Conservation (phyloP, 1,140 invertebrate genomes). For the Drosophila eugracilis region DNA sequence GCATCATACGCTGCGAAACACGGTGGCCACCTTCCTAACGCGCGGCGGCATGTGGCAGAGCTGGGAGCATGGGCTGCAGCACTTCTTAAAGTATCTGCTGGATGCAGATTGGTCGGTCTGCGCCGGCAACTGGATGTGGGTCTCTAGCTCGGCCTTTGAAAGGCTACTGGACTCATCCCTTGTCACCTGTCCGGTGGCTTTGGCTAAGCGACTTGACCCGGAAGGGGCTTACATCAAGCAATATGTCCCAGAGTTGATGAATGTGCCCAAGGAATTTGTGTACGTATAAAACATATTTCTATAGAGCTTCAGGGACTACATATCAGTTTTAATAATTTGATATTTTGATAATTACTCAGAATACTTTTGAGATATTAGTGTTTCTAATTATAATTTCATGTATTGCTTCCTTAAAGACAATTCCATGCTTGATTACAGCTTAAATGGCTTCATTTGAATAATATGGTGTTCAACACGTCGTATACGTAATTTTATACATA, state of each 20-base stretch:
- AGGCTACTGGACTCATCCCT: constrained; percentile 87
- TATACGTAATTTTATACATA: not conserved
- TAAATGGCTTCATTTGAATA: not conserved
- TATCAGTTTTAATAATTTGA: too few relatives aligned
- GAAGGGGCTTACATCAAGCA: constrained; percentile 89
- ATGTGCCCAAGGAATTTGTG: constrained; percentile 89
- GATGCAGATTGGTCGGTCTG: constrained; percentile 91
- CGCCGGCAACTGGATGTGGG: constrained; percentile 93
- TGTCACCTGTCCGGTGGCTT: constrained; percentile 88
- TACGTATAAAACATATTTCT: too few relatives aligned
- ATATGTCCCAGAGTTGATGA: constrained; percentile 89
- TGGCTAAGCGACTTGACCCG: constrained; percentile 90
- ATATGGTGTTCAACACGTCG: not conserved
- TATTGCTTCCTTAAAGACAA: too few relatives aligned
- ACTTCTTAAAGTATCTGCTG: constrained; percentile 88
- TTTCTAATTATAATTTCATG: too few relatives aligned
- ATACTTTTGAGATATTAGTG: too few relatives aligned
- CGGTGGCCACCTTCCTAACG: constrained; percentile 90
- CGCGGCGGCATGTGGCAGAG: constrained; percentile 90
- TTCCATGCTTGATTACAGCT: too few relatives aligned
- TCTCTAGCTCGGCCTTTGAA: constrained; percentile 90
- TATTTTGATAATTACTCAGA: too few relatives aligned
- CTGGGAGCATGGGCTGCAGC: constrained; percentile 89
- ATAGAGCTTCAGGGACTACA: too few relatives aligned
- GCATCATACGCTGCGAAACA: constrained; percentile 90